Conservation (phyloP, 2,888 invertebrate genomes). For the Strigamia crassipes region DNA sequence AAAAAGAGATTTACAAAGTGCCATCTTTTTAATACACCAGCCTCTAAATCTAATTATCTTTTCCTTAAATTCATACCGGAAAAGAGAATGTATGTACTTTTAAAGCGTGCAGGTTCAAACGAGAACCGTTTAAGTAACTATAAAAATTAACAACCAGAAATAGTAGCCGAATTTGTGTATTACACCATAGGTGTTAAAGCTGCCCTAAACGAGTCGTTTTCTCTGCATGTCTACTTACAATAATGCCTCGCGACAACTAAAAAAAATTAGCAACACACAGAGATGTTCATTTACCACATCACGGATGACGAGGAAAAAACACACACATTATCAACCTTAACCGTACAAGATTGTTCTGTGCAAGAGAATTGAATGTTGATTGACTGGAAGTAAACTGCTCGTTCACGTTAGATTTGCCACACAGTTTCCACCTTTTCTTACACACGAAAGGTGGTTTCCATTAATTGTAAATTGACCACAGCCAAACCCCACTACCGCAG, state of each 20-base stretch:
- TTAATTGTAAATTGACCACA: not conserved
- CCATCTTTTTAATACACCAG: no score
- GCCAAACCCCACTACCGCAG: not conserved
- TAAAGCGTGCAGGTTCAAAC: not conserved
- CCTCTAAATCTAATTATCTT: no score
- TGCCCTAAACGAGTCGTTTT: not conserved
- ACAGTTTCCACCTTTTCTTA: not conserved
- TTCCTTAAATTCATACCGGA: no score
- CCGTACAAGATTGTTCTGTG: no score
- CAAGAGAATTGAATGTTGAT: no score
- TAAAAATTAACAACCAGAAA: slow-evolving; percentile 16
- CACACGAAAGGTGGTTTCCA: not conserved
- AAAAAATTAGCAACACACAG: not conserved
- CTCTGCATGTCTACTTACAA: not conserved
- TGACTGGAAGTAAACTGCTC: no score
- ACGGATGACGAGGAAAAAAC: no score
- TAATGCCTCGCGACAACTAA: not conserved
- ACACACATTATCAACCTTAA: no score
- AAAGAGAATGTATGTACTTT: not conserved
- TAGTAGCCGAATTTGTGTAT: not conserved
- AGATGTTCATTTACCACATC: no score
- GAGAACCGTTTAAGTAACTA: not conserved
- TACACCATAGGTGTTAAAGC: not conserved
- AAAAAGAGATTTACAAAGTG: no score
- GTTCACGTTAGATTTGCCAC: no score